Percentiles rank a stretch among this genome's conserved stretches.
Evolutionary conservation across 2,113 vertebrate species (phyloP).

Genomic region (Phodopus roborovskii): DNA sequence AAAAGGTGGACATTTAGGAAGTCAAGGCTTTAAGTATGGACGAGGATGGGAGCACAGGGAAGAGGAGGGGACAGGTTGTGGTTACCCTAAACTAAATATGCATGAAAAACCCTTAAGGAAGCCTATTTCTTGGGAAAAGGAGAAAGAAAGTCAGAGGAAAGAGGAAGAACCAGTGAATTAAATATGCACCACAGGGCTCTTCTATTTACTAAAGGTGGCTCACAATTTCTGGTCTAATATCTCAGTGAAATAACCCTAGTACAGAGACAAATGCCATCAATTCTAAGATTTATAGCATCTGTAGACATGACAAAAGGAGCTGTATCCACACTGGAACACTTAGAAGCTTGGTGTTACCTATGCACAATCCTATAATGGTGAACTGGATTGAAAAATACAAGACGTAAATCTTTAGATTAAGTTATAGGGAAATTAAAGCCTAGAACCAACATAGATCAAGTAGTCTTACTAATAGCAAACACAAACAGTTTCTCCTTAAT

Average conservation of each 20-base stretch:
- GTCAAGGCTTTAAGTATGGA: background rate
- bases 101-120: background rate
- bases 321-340: background rate
- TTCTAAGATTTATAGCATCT: conserved; percentile 34
- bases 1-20: background rate
- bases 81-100: background rate
- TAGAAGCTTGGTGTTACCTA: background rate
- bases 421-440: conserved; percentile 35
- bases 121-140: background rate
- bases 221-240: background rate
- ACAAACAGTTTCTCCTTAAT: background rate
- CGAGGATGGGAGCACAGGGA: background rate
- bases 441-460: background rate
- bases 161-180: background rate
- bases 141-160: conserved; percentile 31
- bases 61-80: background rate
- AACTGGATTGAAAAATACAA: conserved; percentile 1
- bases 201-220: background rate
- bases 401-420: background rate
- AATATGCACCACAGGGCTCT: background rate
- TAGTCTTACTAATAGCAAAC: background rate
- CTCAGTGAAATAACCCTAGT: background rate
- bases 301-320: background rate
- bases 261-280: background rate
- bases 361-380: background rate